These are phyloP conservation scores for Odontothrips loti DNA, from an alignment of 2,888 invertebrate species.

Conservation along the genomic window DNA sequence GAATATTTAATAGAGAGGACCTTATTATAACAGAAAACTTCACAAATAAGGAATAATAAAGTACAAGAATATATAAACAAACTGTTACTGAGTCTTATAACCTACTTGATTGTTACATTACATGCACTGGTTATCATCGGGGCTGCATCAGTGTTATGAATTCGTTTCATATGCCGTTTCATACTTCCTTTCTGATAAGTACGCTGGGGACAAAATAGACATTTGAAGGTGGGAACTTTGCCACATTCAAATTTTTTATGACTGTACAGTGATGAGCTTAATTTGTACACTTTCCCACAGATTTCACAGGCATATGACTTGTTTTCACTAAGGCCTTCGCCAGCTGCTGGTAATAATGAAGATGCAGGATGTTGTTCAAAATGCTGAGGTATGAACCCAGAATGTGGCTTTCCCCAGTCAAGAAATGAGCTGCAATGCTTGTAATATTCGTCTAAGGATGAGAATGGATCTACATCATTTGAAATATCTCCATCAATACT, in stretches of 20 bases:
- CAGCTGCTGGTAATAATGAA: background rate
- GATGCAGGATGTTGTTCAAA: background rate
- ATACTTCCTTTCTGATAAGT: constrained; percentile 43
- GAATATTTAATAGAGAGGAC: too few relatives aligned
- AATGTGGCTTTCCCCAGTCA: background rate
- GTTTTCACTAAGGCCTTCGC: background rate
- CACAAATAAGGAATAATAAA: background rate
- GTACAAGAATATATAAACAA: background rate
- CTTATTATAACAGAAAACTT: too few relatives aligned
- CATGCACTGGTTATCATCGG: background rate
- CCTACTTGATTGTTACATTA: background rate
- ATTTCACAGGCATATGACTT: constrained; percentile 32
- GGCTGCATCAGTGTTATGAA: constrained; percentile 34
- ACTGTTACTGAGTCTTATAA: background rate
- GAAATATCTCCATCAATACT: background rate
- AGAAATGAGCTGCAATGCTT: background rate
- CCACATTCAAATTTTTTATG: constrained; percentile 44
- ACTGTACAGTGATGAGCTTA: constrained; percentile 35
- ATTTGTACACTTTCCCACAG: constrained; percentile 36
- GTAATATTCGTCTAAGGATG: background rate
- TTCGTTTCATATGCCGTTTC: constrained; percentile 39
- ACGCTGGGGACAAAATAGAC: constrained; percentile 45
- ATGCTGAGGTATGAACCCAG: background rate
- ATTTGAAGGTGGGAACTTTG: constrained; percentile 45
- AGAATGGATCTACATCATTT: background rate